phyloP scores from a whole-genome alignment of 1,140 invertebrate genomes.

The Polypedilum vanderplanki region DNA sequence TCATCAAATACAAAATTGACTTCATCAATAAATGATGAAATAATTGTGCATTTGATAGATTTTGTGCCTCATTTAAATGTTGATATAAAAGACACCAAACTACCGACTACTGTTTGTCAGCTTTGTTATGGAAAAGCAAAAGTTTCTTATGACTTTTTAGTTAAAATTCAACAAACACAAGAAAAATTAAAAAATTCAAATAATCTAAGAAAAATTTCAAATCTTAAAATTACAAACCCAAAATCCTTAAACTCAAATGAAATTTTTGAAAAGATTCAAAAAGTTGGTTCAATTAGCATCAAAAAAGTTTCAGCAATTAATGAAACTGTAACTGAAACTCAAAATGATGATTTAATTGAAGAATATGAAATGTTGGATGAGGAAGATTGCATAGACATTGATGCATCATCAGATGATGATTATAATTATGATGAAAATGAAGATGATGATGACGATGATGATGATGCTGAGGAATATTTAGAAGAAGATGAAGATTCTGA shows the following conservation, averaged over 20 bases:
- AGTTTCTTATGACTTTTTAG: background rate
- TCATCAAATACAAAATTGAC: background rate
- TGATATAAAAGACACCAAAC: background rate
- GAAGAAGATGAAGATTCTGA: background rate
- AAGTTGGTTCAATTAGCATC: background rate
- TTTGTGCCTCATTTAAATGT: background rate
- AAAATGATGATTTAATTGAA: background rate
- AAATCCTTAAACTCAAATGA: background rate
- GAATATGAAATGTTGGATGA: background rate
- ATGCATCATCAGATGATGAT: background rate
- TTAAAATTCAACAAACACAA: background rate
- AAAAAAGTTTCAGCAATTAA: background rate
- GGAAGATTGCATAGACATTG: background rate
- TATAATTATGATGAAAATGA: background rate
- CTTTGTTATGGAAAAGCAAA: slow-evolving; percentile 21
- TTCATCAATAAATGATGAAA: background rate
- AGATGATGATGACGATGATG: background rate
- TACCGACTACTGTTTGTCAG: background rate
- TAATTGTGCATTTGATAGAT: background rate
- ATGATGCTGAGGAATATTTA: background rate
- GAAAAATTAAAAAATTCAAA: background rate
- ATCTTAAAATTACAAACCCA: background rate
- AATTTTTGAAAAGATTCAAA: background rate
- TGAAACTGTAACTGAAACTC: background rate
- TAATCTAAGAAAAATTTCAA: background rate